Conservation (phyloP, 1,140 invertebrate species). For the Oreohelix idahoensis region DNA sequence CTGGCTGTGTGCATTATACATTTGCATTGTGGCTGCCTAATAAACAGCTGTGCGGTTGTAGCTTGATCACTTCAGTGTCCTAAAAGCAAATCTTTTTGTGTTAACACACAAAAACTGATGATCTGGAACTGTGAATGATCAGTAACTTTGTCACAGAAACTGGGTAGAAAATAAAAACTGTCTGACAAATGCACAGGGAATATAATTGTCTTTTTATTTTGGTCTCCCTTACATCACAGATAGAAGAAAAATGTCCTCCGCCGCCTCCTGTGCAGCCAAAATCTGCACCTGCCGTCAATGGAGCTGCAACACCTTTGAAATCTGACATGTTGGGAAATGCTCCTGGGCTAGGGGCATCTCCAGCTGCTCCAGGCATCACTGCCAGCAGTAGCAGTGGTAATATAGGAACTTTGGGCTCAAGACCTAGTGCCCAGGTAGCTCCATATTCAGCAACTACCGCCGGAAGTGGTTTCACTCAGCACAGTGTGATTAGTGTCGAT, state of each 20-base stretch:
- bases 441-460: constrained; percentile 51
- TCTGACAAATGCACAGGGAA: background rate
- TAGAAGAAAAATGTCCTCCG: constrained; percentile 52
- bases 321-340: constrained; percentile 2
- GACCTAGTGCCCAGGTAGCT: constrained; percentile 62
- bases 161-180: too few relatives aligned
- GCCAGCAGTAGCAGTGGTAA: background rate
- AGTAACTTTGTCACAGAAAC: too few relatives aligned
- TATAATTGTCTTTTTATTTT: background rate
- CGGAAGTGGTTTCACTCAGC: constrained; percentile 13
- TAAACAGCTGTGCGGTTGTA: too few relatives aligned
- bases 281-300: constrained; percentile 31
- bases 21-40: too few relatives aligned
- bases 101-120: too few relatives aligned
- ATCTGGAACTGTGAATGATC: too few relatives aligned
- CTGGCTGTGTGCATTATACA: too few relatives aligned
- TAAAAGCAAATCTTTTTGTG: too few relatives aligned
- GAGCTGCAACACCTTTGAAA: constrained; percentile 17
- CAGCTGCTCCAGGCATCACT: background rate
- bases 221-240: constrained; percentile 50
- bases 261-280: constrained; percentile 26
- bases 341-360: constrained; percentile 29
- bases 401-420: constrained; percentile 42
- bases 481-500: constrained; percentile 62
- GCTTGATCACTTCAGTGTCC: too few relatives aligned